These are phyloP conservation scores for Dysmachus trigonus DNA, from an alignment of 2,888 invertebrate species.

Conservation along the genomic window DNA sequence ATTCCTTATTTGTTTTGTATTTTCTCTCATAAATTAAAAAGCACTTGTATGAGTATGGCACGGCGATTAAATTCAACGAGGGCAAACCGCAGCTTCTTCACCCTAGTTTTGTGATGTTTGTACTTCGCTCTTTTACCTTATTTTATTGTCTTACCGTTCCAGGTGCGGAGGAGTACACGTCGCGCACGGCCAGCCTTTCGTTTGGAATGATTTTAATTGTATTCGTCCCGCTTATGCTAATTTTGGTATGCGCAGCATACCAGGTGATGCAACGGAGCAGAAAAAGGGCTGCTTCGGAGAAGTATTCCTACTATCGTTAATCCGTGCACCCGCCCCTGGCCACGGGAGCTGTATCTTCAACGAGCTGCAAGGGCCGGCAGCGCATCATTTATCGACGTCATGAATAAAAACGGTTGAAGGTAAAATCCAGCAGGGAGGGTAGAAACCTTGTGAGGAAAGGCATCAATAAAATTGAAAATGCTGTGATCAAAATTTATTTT, in stretches of 20 bases:
- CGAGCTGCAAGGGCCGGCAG: not conserved
- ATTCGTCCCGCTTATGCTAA: slow-evolving; percentile 77
- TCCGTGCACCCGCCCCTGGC: not conserved
- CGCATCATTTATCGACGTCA: not conserved
- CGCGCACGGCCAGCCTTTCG: slow-evolving; percentile 79
- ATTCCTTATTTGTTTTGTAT: not conserved
- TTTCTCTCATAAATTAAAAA: slow-evolving; percentile 7
- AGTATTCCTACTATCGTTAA: not conserved
- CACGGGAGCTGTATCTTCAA: not conserved
- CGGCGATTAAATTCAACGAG: slow-evolving; percentile 19
- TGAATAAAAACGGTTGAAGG: not conserved
- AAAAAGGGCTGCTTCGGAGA: not conserved
- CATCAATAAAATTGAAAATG: not conserved
- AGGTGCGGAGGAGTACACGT: slow-evolving; percentile 83
- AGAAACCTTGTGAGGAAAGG: not conserved
- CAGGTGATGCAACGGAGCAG: slow-evolving; percentile 68
- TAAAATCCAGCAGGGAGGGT: not conserved
- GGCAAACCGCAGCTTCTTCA: not conserved
- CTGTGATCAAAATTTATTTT: slow-evolving; percentile 28
- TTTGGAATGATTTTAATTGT: slow-evolving; percentile 80
- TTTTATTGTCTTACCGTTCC: slow-evolving; percentile 50
- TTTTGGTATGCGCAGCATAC: slow-evolving; percentile 74
- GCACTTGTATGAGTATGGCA: not conserved
- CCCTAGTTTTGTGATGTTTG: slow-evolving; percentile 2
- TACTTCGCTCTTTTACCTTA: not conserved